Evolutionary conservation across 2,113 vertebrate genomes (phyloP).

Genomic region (Hassar affinis): DNA sequence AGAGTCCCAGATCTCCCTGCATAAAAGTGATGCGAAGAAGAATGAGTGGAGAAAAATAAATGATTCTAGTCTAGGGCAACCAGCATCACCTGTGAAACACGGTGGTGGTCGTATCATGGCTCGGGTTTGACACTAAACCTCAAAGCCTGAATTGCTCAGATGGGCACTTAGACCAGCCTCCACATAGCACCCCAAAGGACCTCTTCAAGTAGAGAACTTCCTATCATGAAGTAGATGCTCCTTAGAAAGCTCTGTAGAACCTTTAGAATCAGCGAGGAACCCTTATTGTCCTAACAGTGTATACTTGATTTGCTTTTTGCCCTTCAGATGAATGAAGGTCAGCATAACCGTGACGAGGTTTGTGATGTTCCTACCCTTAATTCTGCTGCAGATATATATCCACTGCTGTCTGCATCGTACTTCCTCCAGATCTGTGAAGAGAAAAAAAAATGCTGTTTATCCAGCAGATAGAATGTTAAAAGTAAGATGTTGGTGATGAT

Average conservation of each 20-base stretch:
- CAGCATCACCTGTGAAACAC: not conserved
- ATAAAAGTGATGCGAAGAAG: not conserved
- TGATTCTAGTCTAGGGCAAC: not conserved
- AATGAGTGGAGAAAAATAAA: not conserved
- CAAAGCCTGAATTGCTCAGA: not conserved
- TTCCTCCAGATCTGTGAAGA: conserved; percentile 90
- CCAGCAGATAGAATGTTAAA: not conserved
- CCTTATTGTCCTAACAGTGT: not conserved
- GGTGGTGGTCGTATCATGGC: not conserved
- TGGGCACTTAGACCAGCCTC: not conserved
- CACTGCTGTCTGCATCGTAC: conserved; percentile 92
- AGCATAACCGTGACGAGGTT: not conserved
- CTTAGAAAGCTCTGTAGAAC: not conserved
- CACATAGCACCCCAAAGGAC: not conserved
- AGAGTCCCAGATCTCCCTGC: not conserved
- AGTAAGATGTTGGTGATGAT: not conserved
- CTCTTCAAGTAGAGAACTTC: not conserved
- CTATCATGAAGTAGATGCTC: not conserved
- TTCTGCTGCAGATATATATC: conserved; percentile 89
- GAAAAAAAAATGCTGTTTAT: conserved; percentile 20
- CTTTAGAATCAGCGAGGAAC: not conserved
- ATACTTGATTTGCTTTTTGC: not conserved
- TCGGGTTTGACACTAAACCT: not conserved
- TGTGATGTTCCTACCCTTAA: conserved; percentile 72
- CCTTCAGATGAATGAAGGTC: not conserved